These are phyloP conservation scores for Proisotoma minuta DNA, from an alignment of 2,888 invertebrate species.

Conservation along the genomic window DNA sequence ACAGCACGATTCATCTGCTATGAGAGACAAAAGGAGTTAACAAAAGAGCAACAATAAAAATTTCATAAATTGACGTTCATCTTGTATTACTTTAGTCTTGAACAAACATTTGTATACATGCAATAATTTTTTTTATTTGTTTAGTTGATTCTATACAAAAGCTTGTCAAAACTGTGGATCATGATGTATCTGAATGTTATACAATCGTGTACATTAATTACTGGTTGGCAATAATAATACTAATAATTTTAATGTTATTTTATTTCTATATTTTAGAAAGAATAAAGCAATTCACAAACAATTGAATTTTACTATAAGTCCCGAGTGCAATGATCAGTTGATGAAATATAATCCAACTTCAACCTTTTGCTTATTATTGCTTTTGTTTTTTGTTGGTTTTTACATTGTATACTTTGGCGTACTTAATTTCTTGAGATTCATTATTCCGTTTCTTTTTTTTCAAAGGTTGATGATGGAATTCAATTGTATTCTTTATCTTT, in stretches of 20 bases:
- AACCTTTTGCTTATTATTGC: no score
- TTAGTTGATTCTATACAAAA: slow-evolving; percentile 11
- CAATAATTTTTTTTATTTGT: slow-evolving; percentile 18
- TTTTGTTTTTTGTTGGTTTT: not conserved
- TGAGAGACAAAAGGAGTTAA: slow-evolving; percentile 8
- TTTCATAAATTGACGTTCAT: slow-evolving; percentile 5
- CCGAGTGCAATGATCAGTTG: no score
- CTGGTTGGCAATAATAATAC: no score
- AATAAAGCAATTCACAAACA: no score
- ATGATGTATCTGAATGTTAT: no score
- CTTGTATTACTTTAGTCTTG: not conserved
- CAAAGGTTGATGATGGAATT: slow-evolving; percentile 13
- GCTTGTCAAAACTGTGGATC: no score
- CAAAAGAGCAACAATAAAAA: slow-evolving; percentile 14
- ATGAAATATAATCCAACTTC: no score
- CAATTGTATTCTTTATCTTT: slow-evolving; percentile 13
- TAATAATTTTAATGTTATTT: no score
- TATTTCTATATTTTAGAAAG: no score
- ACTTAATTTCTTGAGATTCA: slow-evolving; percentile 3
- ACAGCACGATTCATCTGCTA: not conserved
- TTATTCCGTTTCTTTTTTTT: slow-evolving; percentile 3
- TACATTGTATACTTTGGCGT: not conserved
- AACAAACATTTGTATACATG: slow-evolving; percentile 7
- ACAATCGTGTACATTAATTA: no score
- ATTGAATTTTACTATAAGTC: no score